Percentiles rank a stretch among this genome's conserved stretches.
These are phyloP conservation scores for Tipula vernalis DNA, from an alignment of 2,888 invertebrate species.

Conservation along the genomic window DNA sequence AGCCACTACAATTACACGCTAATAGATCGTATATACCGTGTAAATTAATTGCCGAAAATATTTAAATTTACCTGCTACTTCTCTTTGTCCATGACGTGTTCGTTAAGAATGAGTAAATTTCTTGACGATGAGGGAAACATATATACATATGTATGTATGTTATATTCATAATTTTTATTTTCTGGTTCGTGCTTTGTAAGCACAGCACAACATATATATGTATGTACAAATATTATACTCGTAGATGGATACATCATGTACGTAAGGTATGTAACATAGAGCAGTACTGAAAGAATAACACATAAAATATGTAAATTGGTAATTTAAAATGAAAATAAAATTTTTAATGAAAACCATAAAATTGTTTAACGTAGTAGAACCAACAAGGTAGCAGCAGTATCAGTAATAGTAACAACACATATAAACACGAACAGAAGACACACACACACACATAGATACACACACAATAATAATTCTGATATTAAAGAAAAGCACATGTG, in stretches of 20 bases:
- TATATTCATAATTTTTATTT: not conserved
- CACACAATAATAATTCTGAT: not conserved
- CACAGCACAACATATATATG: not conserved
- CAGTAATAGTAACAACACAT: not conserved
- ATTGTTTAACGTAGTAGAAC: not conserved
- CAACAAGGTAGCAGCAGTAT: not conserved
- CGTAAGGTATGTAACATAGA: not conserved
- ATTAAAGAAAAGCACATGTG: not conserved
- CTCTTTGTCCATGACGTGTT: not conserved
- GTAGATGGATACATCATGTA: not conserved
- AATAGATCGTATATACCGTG: not conserved
- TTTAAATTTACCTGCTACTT: not conserved
- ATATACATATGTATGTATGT: too few species aligned
- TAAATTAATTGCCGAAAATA: not conserved
- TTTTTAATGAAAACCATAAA: constrained; percentile 4
- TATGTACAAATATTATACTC: not conserved
- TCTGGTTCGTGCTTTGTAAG: not conserved
- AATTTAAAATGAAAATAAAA: constrained; percentile 4
- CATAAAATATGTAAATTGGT: constrained; percentile 4
- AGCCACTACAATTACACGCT: not conserved
- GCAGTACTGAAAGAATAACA: not conserved
- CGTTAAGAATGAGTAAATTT: not conserved
- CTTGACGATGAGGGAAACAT: not conserved
- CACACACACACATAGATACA: not conserved
- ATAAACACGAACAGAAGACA: not conserved